Evolutionary conservation across 2,797 vertebrate genomes (phyloP).

Genomic region (Geotrypetes seraphini): DNA sequence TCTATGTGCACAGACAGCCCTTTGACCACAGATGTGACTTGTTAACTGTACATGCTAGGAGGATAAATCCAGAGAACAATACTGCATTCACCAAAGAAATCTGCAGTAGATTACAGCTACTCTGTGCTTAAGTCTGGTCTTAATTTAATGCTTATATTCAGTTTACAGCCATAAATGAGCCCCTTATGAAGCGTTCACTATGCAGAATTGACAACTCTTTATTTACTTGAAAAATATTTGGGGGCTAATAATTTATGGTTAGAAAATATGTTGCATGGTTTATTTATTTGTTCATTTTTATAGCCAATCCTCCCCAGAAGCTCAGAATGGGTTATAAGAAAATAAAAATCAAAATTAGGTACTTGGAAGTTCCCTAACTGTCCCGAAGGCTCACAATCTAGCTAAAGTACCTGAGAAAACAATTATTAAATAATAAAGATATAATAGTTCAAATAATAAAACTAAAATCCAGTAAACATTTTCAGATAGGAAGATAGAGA

Average conservation of each 20-base stretch:
- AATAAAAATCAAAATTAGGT: too few species aligned
- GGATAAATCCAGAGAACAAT: conserved; percentile 69
- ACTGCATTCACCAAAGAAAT: conserved; percentile 81
- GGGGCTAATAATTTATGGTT: conserved; percentile 74
- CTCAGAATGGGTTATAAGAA: too few species aligned
- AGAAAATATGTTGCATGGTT: conserved; percentile 63
- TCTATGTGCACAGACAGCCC: conserved; percentile 57
- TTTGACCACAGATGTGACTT: conserved; percentile 73
- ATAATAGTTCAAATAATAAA: too few species aligned
- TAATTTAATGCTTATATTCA: conserved; percentile 88
- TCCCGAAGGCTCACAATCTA: too few species aligned
- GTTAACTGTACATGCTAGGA: conserved; percentile 76
- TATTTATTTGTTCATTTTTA: too few species aligned
- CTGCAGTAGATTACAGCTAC: conserved; percentile 85
- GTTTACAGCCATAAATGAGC: conserved; percentile 78
- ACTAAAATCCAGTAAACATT: too few species aligned
- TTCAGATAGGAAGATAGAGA: too few species aligned
- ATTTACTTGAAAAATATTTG: conserved; percentile 75
- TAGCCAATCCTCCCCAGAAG: too few species aligned
- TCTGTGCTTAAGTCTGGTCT: conserved; percentile 83
- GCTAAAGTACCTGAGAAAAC: too few species aligned
- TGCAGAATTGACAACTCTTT: conserved; percentile 73
- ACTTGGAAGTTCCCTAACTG: too few species aligned
- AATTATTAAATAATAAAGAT: too few species aligned
- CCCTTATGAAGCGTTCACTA: conserved; percentile 73